Evolutionary conservation across 2,113 vertebrate genomes (phyloP).

Genomic region (Aleadryas rufinucha): DNA sequence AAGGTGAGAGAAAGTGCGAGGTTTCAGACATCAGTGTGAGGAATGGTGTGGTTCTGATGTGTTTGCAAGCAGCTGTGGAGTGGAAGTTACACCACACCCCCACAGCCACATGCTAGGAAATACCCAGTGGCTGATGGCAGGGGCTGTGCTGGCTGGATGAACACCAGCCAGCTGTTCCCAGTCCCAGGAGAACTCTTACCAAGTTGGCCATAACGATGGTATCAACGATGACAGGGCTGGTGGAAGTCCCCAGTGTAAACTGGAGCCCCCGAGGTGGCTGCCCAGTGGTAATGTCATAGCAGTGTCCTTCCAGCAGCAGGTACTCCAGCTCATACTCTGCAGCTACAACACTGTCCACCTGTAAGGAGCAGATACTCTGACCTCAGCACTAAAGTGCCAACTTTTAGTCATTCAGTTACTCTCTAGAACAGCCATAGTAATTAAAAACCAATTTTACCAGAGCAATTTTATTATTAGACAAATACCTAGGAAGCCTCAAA

Average conservation of each 20-base stretch:
- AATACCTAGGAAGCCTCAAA: background rate
- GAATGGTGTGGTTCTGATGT: background rate
- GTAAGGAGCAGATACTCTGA: background rate
- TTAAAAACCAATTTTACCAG: background rate
- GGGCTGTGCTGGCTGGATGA: background rate
- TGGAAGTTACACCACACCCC: background rate
- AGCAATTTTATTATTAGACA: background rate
- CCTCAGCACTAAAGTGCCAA: background rate
- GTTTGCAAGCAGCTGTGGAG: background rate
- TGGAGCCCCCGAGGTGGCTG: conserved; percentile 95
- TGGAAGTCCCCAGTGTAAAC: conserved; percentile 89
- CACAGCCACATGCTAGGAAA: background rate
- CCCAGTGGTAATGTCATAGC: conserved; percentile 95
- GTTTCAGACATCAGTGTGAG: background rate
- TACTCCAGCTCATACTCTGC: conserved; percentile 95
- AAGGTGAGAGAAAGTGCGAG: background rate
- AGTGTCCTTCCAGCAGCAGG: conserved; percentile 93
- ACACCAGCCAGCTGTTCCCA: background rate
- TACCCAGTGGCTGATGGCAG: accelerated
- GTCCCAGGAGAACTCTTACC: conserved; percentile 51
- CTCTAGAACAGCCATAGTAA: background rate
- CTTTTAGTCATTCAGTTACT: background rate
- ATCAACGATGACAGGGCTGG: conserved; percentile 85
- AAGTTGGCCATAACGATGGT: conserved; percentile 99
- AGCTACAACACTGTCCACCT: conserved; percentile 90